These are phyloP conservation scores for Eubucco bourcierii DNA, from an alignment of 2,113 vertebrate genomes.

Conservation along the genomic window DNA sequence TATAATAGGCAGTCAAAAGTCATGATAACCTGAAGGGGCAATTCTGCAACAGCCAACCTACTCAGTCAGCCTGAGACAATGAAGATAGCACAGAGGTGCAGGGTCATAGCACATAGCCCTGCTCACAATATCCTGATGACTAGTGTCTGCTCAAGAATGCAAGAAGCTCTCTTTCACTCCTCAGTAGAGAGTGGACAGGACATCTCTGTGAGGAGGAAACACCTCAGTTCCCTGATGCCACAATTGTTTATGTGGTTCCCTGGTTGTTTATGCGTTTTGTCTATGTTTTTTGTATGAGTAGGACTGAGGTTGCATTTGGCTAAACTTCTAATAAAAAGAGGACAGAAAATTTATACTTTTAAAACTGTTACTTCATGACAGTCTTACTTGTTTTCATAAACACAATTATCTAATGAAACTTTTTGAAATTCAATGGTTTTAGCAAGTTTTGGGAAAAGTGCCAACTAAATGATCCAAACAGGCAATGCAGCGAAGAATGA, in stretches of 20 bases:
- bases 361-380: neutral
- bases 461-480: neutral
- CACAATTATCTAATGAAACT: neutral
- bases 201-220: neutral
- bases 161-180: neutral
- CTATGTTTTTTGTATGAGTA: neutral
- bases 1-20: neutral
- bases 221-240: neutral
- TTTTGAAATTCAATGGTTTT: neutral
- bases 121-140: neutral
- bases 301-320: neutral
- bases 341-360: neutral
- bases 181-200: neutral
- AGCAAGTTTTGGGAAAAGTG: neutral
- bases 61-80: neutral
- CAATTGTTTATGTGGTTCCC: too few relatives aligned
- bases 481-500: neutral
- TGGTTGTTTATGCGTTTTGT: too few relatives aligned
- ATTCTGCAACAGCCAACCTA: neutral
- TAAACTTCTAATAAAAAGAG: neutral
- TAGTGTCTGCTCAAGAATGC: neutral
- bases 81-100: neutral
- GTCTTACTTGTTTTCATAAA: neutral
- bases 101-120: neutral
- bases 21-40: accelerated